Percentiles rank a stretch among this genome's conserved stretches.
Conservation (phyloP, 1,140 invertebrate species). For the Drosophila orena region DNA sequence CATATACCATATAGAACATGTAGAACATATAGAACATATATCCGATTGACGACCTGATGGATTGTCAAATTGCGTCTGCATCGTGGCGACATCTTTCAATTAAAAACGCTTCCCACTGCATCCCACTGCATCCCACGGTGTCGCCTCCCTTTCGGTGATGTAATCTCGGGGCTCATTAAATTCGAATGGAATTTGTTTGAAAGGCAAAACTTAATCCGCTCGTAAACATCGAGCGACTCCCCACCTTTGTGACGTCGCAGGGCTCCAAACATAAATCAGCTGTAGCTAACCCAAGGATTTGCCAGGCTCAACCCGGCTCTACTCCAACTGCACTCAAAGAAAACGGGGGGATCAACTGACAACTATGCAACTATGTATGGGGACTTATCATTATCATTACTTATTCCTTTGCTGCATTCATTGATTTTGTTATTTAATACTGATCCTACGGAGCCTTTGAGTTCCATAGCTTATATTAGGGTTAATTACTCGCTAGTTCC, state of each 20-base stretch:
- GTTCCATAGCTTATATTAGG: too few relatives aligned
- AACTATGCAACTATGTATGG: too few relatives aligned
- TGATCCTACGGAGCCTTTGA: too few relatives aligned
- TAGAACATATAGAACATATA: background rate
- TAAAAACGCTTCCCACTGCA: constrained; percentile 30
- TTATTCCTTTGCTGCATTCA: too few relatives aligned
- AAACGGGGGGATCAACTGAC: background rate
- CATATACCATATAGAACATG: background rate
- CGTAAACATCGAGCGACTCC: constrained; percentile 35
- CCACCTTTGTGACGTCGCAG: constrained; percentile 20
- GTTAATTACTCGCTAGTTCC: too few relatives aligned
- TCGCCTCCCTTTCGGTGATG: constrained; percentile 21
- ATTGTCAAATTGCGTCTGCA: constrained; percentile 39
- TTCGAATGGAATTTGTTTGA: constrained; percentile 49
- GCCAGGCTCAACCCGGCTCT: constrained; percentile 30
- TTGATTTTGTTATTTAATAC: too few relatives aligned
- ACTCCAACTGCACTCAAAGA: background rate
- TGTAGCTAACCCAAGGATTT: constrained; percentile 47
- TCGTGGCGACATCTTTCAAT: constrained; percentile 39
- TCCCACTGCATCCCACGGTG: constrained; percentile 3
- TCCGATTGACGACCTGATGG: constrained; percentile 32
- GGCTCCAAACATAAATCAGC: constrained; percentile 43
- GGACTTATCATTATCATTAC: too few relatives aligned
- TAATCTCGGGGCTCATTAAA: constrained; percentile 53
- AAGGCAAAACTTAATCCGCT: constrained; percentile 51